Evolutionary conservation across 1,140 invertebrate genomes (phyloP).

Genomic region (Drosophila tropicalis): DNA sequence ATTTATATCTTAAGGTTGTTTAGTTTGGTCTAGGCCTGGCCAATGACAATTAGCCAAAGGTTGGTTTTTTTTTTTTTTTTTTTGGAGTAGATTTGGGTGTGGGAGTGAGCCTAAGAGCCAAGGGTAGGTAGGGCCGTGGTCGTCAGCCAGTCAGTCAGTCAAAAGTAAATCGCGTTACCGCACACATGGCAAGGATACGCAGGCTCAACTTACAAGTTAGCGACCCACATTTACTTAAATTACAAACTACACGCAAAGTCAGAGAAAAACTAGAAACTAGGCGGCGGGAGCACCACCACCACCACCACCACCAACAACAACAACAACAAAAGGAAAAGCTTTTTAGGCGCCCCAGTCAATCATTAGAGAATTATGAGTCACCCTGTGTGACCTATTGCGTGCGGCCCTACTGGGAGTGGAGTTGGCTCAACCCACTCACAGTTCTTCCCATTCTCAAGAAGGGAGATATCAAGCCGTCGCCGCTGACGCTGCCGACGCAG

Average conservation of each 20-base stretch:
- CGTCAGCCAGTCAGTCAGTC: conserved; percentile 28
- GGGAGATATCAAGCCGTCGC: background rate
- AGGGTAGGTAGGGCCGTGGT: conserved; percentile 34
- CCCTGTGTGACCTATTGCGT: conserved; percentile 13
- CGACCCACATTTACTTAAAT: conserved; percentile 78
- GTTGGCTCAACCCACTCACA: background rate
- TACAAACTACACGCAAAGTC: conserved; percentile 77
- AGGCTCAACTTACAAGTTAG: conserved; percentile 46
- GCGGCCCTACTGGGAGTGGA: conserved; percentile 3
- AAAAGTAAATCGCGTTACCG: conserved; percentile 71
- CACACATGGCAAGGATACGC: conserved; percentile 58
- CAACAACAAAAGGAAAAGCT: background rate
- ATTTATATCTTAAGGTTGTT: conserved; percentile 62
- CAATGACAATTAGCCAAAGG: conserved; percentile 64
- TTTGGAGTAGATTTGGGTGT: background rate
- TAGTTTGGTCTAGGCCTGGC: conserved; percentile 32
- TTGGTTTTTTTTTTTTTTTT: background rate
- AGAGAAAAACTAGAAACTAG: conserved; percentile 21
- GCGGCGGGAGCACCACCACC: background rate
- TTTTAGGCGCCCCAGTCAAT: conserved; percentile 13
- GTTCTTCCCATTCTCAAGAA: too few relatives aligned
- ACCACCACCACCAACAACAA: conserved; percentile 19
- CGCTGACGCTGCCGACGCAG: background rate
- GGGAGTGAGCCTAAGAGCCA: background rate
- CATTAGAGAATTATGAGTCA: conserved; percentile 14